Conservation (phyloP, 2,888 invertebrate species). For the Heliconius ethilla region DNA sequence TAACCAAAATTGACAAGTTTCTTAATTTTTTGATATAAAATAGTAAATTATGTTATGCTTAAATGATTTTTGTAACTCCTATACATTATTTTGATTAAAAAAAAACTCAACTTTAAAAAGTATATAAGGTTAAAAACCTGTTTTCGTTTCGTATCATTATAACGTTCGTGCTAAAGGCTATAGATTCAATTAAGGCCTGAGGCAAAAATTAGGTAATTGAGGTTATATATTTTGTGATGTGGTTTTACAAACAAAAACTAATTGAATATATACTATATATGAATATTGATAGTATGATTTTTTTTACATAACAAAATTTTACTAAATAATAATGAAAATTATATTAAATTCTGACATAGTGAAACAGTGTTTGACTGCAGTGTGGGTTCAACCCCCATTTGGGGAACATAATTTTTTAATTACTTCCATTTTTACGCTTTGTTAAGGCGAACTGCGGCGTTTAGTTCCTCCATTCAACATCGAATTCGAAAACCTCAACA, state of each 20-base stretch:
- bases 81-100: background rate
- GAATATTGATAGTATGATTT: background rate
- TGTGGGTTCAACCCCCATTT: too few species aligned
- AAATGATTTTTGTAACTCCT: background rate
- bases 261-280: background rate
- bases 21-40: background rate
- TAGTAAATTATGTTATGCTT: background rate
- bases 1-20: background rate
- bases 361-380: too few species aligned
- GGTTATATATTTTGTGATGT: background rate
- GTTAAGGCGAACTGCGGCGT: background rate
- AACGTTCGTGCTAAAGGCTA: background rate
- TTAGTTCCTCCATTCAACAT: background rate
- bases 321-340: too few species aligned
- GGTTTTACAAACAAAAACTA: background rate
- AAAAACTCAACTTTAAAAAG: background rate
- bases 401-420: background rate
- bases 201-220: background rate
- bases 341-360: too few species aligned
- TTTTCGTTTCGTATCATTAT: background rate
- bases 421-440: background rate
- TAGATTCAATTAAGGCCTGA: slow-evolving; percentile 3
- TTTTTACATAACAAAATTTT: too few species aligned
- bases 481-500: background rate
- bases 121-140: background rate